phyloP scores from a whole-genome alignment of 2,888 invertebrate species.

The Oligia latruncula region DNA sequence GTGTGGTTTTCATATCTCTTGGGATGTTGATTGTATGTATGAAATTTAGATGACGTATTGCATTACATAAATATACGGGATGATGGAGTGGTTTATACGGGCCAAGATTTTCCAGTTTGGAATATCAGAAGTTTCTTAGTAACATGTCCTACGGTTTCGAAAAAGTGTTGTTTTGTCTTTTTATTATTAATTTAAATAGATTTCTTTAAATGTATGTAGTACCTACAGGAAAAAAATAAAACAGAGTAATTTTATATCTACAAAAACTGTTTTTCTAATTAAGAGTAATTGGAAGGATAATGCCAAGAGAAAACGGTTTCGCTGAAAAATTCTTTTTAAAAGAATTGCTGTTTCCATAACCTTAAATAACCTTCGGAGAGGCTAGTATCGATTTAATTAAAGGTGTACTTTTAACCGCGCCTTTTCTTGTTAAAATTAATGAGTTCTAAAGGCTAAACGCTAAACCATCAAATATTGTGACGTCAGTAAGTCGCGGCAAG shows the following conservation, averaged over 20 bases:
- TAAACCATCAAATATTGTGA: constrained; percentile 62
- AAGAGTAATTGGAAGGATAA: background rate
- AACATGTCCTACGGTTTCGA: background rate
- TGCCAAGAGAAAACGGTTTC: background rate
- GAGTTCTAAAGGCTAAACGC: constrained; percentile 56
- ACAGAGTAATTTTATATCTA: background rate
- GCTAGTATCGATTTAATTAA: constrained; percentile 49
- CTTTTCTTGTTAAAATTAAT: constrained; percentile 62
- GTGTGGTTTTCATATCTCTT: constrained; percentile 20
- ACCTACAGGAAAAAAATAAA: background rate
- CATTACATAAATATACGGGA: constrained; percentile 14
- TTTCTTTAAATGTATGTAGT: background rate
- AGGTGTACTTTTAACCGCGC: constrained; percentile 39
- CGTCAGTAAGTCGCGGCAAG: constrained; percentile 65
- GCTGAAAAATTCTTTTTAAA: background rate
- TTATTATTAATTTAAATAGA: background rate
- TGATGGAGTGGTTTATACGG: background rate
- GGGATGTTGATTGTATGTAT: constrained; percentile 45
- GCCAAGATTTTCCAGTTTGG: background rate
- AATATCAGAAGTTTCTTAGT: background rate
- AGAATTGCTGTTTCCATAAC: constrained; percentile 29
- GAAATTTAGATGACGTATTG: constrained; percentile 33
- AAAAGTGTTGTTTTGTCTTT: background rate
- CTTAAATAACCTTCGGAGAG: constrained; percentile 35
- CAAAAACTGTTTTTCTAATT: background rate